Evolutionary conservation across 2,888 invertebrate species (phyloP).

Genomic region (Gastracanthus pulcherrimus): DNA sequence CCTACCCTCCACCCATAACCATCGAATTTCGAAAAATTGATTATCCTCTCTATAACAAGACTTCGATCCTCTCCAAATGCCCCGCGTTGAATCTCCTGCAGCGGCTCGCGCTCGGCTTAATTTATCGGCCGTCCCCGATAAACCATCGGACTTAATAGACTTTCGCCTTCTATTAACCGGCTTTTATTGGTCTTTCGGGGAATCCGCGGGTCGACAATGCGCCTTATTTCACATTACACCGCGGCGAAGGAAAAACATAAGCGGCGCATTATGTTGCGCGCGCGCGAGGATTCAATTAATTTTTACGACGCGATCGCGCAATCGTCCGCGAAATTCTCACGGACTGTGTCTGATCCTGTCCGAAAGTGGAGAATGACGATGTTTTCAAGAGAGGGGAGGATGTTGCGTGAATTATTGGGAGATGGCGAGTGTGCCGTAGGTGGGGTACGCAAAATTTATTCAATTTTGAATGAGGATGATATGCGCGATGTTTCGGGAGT

Average conservation of each 20-base stretch:
- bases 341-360: neutral
- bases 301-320: neutral
- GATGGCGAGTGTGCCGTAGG: neutral
- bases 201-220: constrained; percentile 14
- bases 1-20: neutral
- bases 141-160: constrained; percentile 41
- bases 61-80: no score
- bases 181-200: neutral
- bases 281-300: constrained; percentile 2
- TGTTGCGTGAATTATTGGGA: neutral
- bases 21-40: constrained; percentile 30
- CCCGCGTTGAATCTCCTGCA: no score
- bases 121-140: constrained; percentile 35
- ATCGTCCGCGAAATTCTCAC: neutral
- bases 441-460: constrained; percentile 3
- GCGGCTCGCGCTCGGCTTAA: neutral
- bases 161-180: constrained; percentile 27
- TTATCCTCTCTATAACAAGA: neutral
- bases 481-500: neutral
- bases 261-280: neutral
- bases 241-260: neutral
- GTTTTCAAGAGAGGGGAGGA: no score
- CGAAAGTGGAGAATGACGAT: no score
- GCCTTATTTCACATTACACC: constrained; percentile 1
- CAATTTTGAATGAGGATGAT: neutral